Evolutionary conservation across 2,888 invertebrate genomes (phyloP), one percentile per base, ranked within the genome.

Genomic region (Temnothorax unifasciatus): DNA sequence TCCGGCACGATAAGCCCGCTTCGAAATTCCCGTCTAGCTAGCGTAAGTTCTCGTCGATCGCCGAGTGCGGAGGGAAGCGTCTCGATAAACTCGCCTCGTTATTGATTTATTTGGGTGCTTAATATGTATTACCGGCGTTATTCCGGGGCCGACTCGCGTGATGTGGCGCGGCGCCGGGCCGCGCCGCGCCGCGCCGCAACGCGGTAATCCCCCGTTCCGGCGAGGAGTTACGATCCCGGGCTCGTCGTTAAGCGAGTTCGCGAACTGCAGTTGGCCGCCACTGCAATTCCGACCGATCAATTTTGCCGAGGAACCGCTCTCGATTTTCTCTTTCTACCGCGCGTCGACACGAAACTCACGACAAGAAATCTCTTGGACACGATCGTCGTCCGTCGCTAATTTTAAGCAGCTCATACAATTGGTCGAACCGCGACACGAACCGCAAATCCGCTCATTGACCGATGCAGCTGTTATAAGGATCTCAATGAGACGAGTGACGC

Each of bases 401-500:
- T 93, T 90, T 81, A 89, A 90, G 84, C 89, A 74, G 81, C 88
- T 68, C 83, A 81, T 88, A 93, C 93, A 92, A 93, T 93, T 93
- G 93, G 93, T 89, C 85, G 85, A 88, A 86, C 84, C 86, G 74
- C 76, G 84, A 83, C 84, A 81, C 87, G 88, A 21, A 71, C 63
- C 63, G 63, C 64, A 9, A 66, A 92, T 91, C 88, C 91, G 83
- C 89, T 90, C 93, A 93, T 93, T 93, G 93, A 93, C 92, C 92
- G 93, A 61, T 88, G 91, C 93, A 93, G 93, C 93, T 93, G 93
- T 92, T 90, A 91, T 84, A 88, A 91, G 89, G 89, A 92, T 91
- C 92, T 94, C 94, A 94, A 94, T 94, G 94, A 92, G 93, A 91
- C 89, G 94, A 94, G 92, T 92, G 94, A 93, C 94, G 87, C 82